These are phyloP conservation scores for Herpetotheres cachinnans DNA, from an alignment of 2,113 vertebrate genomes.

Conservation along the genomic window DNA sequence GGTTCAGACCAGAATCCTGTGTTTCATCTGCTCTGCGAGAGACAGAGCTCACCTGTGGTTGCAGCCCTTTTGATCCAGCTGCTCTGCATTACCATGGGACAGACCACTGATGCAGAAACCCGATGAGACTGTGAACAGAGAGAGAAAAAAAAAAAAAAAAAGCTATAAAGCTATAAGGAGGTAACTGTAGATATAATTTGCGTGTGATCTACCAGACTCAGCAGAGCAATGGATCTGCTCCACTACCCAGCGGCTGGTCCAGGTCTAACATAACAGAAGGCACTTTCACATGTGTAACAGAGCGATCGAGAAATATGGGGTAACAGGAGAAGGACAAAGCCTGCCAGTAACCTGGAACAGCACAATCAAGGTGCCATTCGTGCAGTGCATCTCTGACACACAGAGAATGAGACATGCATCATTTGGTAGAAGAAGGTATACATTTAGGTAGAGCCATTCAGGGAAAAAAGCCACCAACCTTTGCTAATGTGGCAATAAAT, in stretches of 20 bases:
- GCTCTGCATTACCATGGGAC: background rate
- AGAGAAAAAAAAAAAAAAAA: too few species aligned
- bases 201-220: background rate
- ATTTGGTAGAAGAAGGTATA: background rate
- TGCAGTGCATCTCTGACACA: background rate
- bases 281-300: background rate
- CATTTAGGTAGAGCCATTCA: background rate
- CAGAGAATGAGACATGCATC: background rate
- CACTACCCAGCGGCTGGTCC: background rate
- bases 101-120: background rate
- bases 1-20: rapidly evolving
- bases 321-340: background rate
- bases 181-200: background rate
- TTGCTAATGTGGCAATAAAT: background rate
- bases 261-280: background rate
- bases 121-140: background rate
- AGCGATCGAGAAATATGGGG: background rate
- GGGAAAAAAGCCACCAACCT: background rate
- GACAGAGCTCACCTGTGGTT: background rate
- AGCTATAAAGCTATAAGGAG: background rate
- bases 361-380: background rate
- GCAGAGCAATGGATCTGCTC: background rate
- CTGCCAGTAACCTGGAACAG: background rate
- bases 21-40: rapidly evolving
- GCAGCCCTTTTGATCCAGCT: background rate